Evolutionary conservation across 2,113 vertebrate genomes (phyloP), one percentile per base, ranked within the genome.

Genomic region (Sylvia atricapilla): DNA sequence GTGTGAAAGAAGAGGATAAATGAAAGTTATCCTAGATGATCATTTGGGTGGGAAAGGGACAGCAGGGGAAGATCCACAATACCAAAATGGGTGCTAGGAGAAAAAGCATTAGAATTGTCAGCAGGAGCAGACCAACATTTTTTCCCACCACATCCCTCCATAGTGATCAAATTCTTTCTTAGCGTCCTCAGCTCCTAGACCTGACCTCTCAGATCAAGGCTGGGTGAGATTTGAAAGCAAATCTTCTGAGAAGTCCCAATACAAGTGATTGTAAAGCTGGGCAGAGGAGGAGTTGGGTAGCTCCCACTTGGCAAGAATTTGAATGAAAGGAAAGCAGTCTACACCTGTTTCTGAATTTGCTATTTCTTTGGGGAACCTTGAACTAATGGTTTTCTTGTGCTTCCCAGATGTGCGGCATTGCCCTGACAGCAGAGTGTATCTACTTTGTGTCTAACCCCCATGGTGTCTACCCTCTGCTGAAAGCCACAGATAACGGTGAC

Each of bases 341-440:
- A 27, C 18, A 1, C 56, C 69, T 82, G n/a, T 49, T 85, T n/a
- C 16, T 67, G 4, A 70, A 31, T 86, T 55, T 46, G 15, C 16
- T 79, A 1, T 73, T 94, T 66, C 44, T 56, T 84, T 82, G 64
- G 9, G 30, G 35, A 81, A 64, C 17, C 7, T 46, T 43, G 5
- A 52, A 13, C 35, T 88, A 82, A 96, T 10, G n/a, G 5, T 17
- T 75, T 78, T 78, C 30, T 89, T 94, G 35, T 35, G 2, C 41
- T 96, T 87, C 69, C 52, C 93, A 98, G 98, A 96, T 98, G 94
- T 98, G 98, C 0, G 98, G 98, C 69, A 96, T 98, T 41, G 98
- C 98, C 49, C 97, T 98, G 95, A 98, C 96, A 1, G 98, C 98
- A n/a, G 98, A 98, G 85, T 98, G 98, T 90, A 98, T 98, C 95